A percentile compares a stretch with the other conserved stretches of the same genome.
These are phyloP conservation scores for Quadroppia sp. DNA, from an alignment of 2,888 invertebrate species.

Conservation along the genomic window DNA sequence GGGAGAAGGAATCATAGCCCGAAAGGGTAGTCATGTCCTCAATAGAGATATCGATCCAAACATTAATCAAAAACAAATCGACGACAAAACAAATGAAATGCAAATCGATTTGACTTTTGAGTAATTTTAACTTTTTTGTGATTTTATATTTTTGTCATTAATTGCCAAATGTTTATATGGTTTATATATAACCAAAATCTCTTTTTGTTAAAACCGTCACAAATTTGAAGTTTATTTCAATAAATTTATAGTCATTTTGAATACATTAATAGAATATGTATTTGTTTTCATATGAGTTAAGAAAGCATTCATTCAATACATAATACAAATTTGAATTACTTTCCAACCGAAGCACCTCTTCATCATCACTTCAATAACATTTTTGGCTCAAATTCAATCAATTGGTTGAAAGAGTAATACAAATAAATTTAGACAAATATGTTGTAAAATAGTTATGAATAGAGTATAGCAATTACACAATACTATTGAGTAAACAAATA, in stretches of 20 bases:
- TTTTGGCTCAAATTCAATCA: no score
- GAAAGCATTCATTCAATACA: not conserved
- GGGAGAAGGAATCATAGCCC: constrained; percentile 2
- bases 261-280: constrained; percentile 11
- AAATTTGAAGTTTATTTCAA: constrained; percentile 18
- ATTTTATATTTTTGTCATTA: no score
- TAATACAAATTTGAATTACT: not conserved
- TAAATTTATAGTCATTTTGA: constrained; percentile 23
- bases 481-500: not conserved
- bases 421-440: not conserved
- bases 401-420: not conserved
- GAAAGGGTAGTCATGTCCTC: constrained; percentile 21
- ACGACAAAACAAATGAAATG: not conserved
- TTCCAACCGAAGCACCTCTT: constrained; percentile 21
- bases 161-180: not conserved
- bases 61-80: not conserved
- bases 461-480: constrained; percentile 13
- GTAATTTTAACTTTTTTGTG: not conserved
- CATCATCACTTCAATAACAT: not conserved
- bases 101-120: not conserved
- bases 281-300: not conserved
- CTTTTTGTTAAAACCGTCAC: constrained; percentile 3
- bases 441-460: not conserved
- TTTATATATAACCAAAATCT: no score
- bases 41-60: not conserved